phyloP scores from a whole-genome alignment of 2,888 invertebrate genomes.

The Clepsis dumicolana region DNA sequence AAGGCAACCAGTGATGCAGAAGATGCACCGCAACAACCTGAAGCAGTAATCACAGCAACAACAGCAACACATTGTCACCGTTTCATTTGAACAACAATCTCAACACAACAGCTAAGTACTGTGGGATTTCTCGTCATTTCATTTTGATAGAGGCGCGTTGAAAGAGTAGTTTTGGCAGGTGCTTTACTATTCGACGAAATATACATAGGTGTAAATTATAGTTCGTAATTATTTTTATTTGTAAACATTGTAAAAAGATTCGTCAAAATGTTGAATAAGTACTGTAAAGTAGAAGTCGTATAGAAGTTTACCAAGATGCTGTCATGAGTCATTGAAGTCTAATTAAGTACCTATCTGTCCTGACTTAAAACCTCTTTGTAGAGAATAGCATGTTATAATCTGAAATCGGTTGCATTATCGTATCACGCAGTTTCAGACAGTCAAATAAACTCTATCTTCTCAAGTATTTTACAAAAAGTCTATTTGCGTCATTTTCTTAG shows the following conservation, averaged over 20 bases:
- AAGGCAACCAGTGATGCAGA: neutral
- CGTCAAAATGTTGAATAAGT: neutral
- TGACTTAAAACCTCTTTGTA: neutral
- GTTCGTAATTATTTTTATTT: neutral
- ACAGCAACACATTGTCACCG: constrained; percentile 20
- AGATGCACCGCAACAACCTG: neutral
- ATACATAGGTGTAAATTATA: neutral
- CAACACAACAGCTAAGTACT: neutral
- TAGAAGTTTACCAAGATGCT: neutral
- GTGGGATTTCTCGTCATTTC: neutral
- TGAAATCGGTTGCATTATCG: too few relatives aligned
- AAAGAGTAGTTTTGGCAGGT: neutral
- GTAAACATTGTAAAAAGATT: neutral
- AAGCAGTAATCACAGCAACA: neutral
- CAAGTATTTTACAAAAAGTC: too few relatives aligned
- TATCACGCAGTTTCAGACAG: neutral
- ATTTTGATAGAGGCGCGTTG: neutral
- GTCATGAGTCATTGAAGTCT: neutral
- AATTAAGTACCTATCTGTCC: too few relatives aligned
- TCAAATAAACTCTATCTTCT: neutral
- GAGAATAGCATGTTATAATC: neutral
- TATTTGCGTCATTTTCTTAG: too few relatives aligned
- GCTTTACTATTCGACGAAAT: neutral
- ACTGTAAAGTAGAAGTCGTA: neutral
- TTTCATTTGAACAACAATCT: constrained; percentile 10